phyloP scores from a whole-genome alignment of 1,140 invertebrate genomes.

The Aethina tumida region DNA sequence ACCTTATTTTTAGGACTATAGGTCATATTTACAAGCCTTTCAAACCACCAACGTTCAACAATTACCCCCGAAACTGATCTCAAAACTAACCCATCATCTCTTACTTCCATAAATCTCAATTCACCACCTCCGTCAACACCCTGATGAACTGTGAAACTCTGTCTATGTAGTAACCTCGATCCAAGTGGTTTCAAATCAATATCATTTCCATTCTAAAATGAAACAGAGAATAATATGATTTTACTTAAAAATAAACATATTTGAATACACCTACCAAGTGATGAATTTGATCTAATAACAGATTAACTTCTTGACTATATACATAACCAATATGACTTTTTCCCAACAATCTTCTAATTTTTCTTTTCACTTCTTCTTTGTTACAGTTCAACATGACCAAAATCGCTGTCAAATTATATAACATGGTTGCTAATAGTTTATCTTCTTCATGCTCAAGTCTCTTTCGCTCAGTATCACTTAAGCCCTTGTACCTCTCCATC shows the following conservation, averaged over 20 bases:
- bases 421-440: constrained; percentile 83
- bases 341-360: constrained; percentile 86
- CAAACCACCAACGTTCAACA: constrained; percentile 98
- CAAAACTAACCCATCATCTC: constrained; percentile 93
- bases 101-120: constrained; percentile 93
- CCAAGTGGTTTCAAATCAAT: constrained; percentile 90
- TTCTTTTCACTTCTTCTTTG: constrained; percentile 78
- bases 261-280: constrained; percentile 65
- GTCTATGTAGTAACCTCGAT: constrained; percentile 86
- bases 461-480: constrained; percentile 91
- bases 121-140: constrained; percentile 85
- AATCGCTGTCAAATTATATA: constrained; percentile 95
- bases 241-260: constrained; percentile 4
- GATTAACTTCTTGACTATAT: constrained; percentile 96
- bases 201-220: constrained; percentile 80
- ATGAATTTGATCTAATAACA: constrained; percentile 89
- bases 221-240: not conserved
- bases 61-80: constrained; percentile 78
- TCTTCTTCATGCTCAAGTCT: constrained; percentile 98
- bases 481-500: constrained; percentile 95
- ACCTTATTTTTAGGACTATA: constrained; percentile 98
- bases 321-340: constrained; percentile 97
- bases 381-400: constrained; percentile 90
- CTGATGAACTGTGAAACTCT: constrained; percentile 96
- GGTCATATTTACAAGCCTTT: constrained; percentile 97